A percentile compares a stretch with the other conserved stretches of the same genome.
Evolutionary conservation across 2,888 invertebrate genomes (phyloP).

Genomic region (Anarsia innoxiella): DNA sequence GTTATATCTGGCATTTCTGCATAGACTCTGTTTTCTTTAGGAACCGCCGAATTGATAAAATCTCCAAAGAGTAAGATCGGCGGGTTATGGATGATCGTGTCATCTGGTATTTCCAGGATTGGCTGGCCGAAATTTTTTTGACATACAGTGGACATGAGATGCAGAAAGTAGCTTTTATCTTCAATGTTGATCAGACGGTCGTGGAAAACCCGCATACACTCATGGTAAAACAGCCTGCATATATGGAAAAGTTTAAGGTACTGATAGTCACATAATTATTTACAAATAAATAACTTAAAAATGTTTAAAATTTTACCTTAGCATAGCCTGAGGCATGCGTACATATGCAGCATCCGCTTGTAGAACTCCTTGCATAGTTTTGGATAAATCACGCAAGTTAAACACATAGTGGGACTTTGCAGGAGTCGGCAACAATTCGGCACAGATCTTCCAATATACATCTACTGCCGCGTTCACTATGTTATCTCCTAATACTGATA

Average conservation of each 20-base stretch:
- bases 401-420: slow-evolving; percentile 95
- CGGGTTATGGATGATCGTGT: slow-evolving; percentile 73
- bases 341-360: slow-evolving; percentile 85
- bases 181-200: slow-evolving; percentile 89
- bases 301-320: slow-evolving; percentile 60
- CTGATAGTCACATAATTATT: no score
- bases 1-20: slow-evolving; percentile 85
- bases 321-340: slow-evolving; percentile 79
- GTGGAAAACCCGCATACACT: slow-evolving; percentile 93
- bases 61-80: slow-evolving; percentile 89
- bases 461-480: slow-evolving; percentile 90
- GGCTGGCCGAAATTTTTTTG: slow-evolving; percentile 76
- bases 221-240: slow-evolving; percentile 93
- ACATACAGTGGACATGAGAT: slow-evolving; percentile 81
- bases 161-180: slow-evolving; percentile 88
- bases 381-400: slow-evolving; percentile 92
- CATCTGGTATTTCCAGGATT: slow-evolving; percentile 76
- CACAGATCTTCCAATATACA: slow-evolving; percentile 85
- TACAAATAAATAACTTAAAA: neutral
- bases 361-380: slow-evolving; percentile 91
- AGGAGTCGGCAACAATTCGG: slow-evolving; percentile 91
- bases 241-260: neutral
- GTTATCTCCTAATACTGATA: slow-evolving; percentile 79
- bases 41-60: slow-evolving; percentile 84
- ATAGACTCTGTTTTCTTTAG: slow-evolving; percentile 83